These are phyloP conservation scores for Pangasius macronema DNA, from an alignment of 2,797 vertebrate species.

Conservation along the genomic window DNA sequence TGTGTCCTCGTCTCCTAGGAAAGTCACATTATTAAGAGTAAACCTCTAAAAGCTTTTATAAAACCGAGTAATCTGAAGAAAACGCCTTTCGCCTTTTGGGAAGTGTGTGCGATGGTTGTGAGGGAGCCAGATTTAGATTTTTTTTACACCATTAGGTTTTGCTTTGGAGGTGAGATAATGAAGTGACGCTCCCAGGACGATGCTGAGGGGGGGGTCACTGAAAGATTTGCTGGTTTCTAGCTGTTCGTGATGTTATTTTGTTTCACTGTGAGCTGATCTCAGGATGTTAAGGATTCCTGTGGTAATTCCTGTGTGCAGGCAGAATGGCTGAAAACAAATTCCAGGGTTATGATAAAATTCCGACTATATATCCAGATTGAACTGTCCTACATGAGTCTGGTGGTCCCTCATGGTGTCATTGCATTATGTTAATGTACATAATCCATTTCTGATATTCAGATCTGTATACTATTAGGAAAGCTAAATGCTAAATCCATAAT, in stretches of 20 bases:
- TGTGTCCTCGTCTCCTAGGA: background rate
- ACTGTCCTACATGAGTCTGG: background rate
- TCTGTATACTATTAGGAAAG: background rate
- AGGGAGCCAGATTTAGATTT: background rate
- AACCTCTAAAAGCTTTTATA: background rate
- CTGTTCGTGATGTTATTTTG: background rate
- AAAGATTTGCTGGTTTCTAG: background rate
- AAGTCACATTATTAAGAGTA: background rate
- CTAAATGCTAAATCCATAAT: background rate
- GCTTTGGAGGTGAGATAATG: conserved; percentile 19
- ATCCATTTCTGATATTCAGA: background rate
- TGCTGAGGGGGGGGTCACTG: background rate
- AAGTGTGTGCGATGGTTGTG: background rate
- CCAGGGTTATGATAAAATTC: background rate
- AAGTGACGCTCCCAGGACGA: conserved; percentile 1
- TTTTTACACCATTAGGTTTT: conserved; percentile 16
- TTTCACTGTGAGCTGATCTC: background rate
- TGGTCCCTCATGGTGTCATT: background rate
- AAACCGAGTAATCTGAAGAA: background rate
- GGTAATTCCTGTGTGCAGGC: no score
- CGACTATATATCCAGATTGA: background rate
- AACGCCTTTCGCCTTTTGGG: background rate
- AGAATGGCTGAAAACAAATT: background rate
- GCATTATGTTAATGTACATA: no score
- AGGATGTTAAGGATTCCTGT: background rate